Conservation (phyloP, 2,113 vertebrate species). For the Mobula hypostoma region DNA sequence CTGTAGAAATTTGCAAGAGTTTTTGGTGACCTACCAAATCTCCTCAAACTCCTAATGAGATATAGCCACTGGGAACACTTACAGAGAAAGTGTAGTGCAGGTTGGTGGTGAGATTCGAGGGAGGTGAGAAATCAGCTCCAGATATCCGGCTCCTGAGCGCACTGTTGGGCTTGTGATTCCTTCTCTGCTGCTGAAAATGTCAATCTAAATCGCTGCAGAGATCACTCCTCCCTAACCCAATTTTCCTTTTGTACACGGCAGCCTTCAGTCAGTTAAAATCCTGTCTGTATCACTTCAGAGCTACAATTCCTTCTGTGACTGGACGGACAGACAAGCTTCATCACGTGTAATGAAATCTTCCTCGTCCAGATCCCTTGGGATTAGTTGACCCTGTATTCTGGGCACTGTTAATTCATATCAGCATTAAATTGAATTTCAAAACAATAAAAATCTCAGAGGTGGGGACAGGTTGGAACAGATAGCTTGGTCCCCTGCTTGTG, state of each 20-base stretch:
- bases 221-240: conserved; percentile 24
- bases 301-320: conserved; percentile 38
- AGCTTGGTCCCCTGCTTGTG: neutral
- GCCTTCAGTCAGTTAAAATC: neutral
- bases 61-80: neutral
- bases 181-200: neutral
- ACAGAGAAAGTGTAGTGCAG: no score
- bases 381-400: conserved; percentile 40
- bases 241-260: conserved; percentile 34
- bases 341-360: conserved; percentile 40
- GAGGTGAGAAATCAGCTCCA: neutral
- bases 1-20: no score
- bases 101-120: neutral
- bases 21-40: no score
- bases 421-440: conserved; percentile 39
- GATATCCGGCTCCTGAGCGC: neutral
- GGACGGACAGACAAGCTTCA: neutral
- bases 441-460: conserved; percentile 40
- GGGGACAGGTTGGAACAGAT: neutral
- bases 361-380: conserved; percentile 39
- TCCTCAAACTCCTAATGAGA: no score
- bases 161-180: neutral
- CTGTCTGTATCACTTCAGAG: neutral
- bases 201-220: conserved; percentile 42
- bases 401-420: conserved; percentile 39